A percentile compares a stretch with the other conserved stretches of the same genome.
These are phyloP conservation scores for Nineta flava DNA, from an alignment of 2,888 invertebrate genomes.

Conservation along the genomic window DNA sequence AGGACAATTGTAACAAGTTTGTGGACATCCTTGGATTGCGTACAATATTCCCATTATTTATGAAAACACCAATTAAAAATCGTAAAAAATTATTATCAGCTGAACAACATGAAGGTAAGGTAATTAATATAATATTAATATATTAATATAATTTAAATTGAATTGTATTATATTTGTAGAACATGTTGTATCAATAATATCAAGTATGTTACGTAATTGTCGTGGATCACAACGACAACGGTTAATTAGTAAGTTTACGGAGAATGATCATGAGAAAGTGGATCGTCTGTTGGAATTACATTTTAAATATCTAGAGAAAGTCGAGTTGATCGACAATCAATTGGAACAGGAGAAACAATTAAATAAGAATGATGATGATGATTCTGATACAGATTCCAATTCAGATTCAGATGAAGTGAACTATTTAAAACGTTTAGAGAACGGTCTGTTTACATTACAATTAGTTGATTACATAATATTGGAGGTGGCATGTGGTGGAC, in stretches of 20 bases:
- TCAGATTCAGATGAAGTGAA: conserved; percentile 80
- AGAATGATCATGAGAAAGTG: conserved; percentile 97
- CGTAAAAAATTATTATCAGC: conserved; percentile 61
- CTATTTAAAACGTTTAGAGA: conserved; percentile 78
- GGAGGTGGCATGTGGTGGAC: conserved; percentile 60
- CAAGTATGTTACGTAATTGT: conserved; percentile 85
- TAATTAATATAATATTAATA: conserved; percentile 2
- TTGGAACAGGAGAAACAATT: conserved; percentile 41
- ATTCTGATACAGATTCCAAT: neutral
- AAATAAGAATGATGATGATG: conserved; percentile 5
- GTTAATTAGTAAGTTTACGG: conserved; percentile 86
- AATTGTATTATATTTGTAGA: no score
- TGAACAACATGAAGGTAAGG: conserved; percentile 73
- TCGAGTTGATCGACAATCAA: conserved; percentile 64
- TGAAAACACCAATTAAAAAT: conserved; percentile 91
- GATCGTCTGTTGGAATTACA: conserved; percentile 92
- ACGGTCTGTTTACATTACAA: conserved; percentile 92
- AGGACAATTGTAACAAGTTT: conserved; percentile 93
- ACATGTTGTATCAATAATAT: conserved; percentile 84
- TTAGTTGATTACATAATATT: conserved; percentile 80
- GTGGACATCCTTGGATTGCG: conserved; percentile 93
- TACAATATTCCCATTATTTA: conserved; percentile 94
- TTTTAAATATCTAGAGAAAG: conserved; percentile 91
- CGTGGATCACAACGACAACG: conserved; percentile 80
- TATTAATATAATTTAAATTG: no score